Conservation (phyloP, 2,113 vertebrate genomes). For the Arizona elegans region DNA sequence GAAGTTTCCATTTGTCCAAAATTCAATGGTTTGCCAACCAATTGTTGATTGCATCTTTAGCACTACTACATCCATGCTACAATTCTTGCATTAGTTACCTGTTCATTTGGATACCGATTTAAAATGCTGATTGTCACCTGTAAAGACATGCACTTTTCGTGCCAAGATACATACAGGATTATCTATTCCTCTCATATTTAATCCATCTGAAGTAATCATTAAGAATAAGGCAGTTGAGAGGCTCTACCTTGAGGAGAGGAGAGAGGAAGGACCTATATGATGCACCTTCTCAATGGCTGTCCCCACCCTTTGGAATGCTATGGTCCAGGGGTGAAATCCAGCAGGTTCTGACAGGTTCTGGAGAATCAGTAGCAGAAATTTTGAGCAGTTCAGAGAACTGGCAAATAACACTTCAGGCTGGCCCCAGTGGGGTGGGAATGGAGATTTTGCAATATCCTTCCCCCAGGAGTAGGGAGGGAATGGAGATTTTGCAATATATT, state of each 20-base stretch:
- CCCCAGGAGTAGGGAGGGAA: too few species aligned
- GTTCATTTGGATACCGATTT: neutral
- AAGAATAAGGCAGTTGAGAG: neutral
- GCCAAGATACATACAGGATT: neutral
- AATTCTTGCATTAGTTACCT: neutral
- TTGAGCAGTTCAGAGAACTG: too few species aligned
- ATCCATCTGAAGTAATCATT: neutral
- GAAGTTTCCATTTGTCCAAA: neutral
- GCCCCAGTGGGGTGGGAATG: too few species aligned
- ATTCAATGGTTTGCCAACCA: neutral
- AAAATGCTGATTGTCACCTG: neutral
- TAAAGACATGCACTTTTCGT: neutral
- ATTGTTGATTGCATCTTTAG: neutral
- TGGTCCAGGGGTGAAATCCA: neutral
- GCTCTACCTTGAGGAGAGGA: neutral
- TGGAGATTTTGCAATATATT: too few species aligned
- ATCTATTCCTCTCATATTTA: neutral
- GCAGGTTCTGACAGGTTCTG: too few species aligned
- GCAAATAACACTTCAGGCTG: too few species aligned
- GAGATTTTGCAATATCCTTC: too few species aligned
- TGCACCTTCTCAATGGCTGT: neutral
- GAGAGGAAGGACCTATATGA: neutral
- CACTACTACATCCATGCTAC: neutral
- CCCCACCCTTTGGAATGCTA: neutral
- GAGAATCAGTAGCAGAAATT: too few species aligned